These are phyloP conservation scores for Minunthozetes semirufus DNA, from an alignment of 2,888 invertebrate species.

Conservation along the genomic window DNA sequence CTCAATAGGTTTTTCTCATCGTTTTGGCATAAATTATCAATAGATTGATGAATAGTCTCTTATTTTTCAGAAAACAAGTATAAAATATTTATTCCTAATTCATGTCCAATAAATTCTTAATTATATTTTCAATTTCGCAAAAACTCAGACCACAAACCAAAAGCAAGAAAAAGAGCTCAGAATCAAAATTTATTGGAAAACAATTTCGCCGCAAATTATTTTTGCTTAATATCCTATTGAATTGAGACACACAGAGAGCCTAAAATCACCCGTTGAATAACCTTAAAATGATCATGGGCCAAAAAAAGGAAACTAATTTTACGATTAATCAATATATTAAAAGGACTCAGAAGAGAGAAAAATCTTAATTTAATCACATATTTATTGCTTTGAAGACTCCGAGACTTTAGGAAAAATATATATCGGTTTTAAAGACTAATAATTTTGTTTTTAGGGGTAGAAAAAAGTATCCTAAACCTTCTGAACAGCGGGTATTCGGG, in stretches of 20 bases:
- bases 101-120: background rate
- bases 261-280: background rate
- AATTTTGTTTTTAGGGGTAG: background rate
- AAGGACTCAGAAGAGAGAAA: background rate
- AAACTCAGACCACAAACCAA: background rate
- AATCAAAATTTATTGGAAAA: background rate
- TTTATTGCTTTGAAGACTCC: background rate
- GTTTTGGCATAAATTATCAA: background rate
- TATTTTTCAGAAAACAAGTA: background rate
- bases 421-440: background rate
- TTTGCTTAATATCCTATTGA: background rate
- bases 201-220: background rate
- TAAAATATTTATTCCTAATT: background rate
- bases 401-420: background rate
- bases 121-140: background rate
- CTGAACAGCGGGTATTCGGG: background rate
- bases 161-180: background rate
- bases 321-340: conserved; percentile 6
- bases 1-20: background rate
- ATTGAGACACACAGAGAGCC: background rate
- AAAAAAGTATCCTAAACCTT: background rate
- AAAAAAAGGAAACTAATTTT: background rate
- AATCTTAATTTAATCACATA: conserved; percentile 1
- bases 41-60: background rate
- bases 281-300: background rate